Base-by-base conservation (phyloP, 2,888 invertebrate genomes). In the Cylindroiulus punctatus region DNA sequence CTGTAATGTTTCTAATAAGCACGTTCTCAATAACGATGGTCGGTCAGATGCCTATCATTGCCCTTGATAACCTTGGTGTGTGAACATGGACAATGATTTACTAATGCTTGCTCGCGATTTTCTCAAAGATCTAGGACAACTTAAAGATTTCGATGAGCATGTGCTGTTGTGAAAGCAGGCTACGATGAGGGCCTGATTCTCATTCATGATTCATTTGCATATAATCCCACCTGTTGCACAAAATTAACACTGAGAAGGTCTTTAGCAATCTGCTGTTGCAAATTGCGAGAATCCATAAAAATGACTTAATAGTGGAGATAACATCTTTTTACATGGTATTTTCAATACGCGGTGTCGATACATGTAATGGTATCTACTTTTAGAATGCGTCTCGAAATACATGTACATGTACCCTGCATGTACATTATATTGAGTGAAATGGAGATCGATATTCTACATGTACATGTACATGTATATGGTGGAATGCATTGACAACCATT, bases 1-100 rank as follows among this genome's bases (percentile, higher is more conserved):
- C 8, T 65, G 65, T 4, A 65, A 65, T 65, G 26, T 22, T 26
- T 5, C 26, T 26, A 65, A 65, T 65, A 65, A 26, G 65, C 10
- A 65, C 10, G 65, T 65, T 65, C 65, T 65, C 65, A 65, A 65
- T 65, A 65, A 2, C 19, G 52, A 52, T 52, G 52, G 17, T 52
- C 52, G 52, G 52, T 19, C 4, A 65, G 65, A 65, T 65, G 8
- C 26, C 65, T 65, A 65, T 65, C 22, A 1, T 26, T 65, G 65
- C 65, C 65, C 65, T 65, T 65, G 65, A 65, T 65, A 65, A 65
- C 65, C 36, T 65, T 65, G 65, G 65, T 22, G 17, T 22, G 22
- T 65, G 65, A 65, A 22, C 65, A 10, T 5, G 26, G 22, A 26
- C 65, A 65, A 65, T 65, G 65, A 26, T 65, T 17, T 65, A 26